Evolutionary conservation across 2,888 invertebrate species (phyloP).

Genomic region (Folsomia manolachei): DNA sequence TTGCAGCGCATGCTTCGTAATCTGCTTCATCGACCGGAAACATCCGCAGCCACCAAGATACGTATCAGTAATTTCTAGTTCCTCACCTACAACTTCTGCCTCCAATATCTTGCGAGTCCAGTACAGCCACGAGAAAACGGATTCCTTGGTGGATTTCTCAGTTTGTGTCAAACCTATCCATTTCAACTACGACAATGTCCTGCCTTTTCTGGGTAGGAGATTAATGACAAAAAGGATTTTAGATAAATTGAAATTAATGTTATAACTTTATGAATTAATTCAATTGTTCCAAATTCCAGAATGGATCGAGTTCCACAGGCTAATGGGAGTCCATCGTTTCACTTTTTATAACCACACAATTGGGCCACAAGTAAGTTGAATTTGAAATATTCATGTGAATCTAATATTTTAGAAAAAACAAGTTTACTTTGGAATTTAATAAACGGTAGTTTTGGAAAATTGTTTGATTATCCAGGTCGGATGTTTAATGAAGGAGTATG

Average conservation of each 20-base stretch:
- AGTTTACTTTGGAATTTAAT: too few species aligned
- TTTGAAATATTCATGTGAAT: too few species aligned
- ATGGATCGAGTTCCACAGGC: slow-evolving; percentile 80
- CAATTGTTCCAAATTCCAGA: too few species aligned
- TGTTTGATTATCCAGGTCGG: too few species aligned
- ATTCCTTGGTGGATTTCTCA: slow-evolving; percentile 59
- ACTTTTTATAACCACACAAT: slow-evolving; percentile 88
- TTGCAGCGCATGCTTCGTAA: slow-evolving; percentile 77
- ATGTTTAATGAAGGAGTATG: slow-evolving; percentile 71
- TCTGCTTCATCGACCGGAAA: slow-evolving; percentile 68
- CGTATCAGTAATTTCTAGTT: slow-evolving; percentile 65
- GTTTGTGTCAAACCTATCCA: slow-evolving; percentile 89
- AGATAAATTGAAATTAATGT: too few species aligned
- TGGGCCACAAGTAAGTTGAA: too few species aligned
- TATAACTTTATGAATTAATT: too few species aligned
- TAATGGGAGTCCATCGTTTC: slow-evolving; percentile 81
- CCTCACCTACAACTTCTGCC: slow-evolving; percentile 55
- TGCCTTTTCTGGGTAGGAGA: slow-evolving; percentile 77
- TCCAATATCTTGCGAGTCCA: slow-evolving; percentile 52
- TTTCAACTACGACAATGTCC: slow-evolving; percentile 78
- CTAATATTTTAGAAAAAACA: too few species aligned
- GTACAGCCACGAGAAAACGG: slow-evolving; percentile 50
- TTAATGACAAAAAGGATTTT: too few species aligned
- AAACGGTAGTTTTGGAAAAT: too few species aligned
- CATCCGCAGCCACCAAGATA: slow-evolving; percentile 63